Evolutionary conservation across 2,888 invertebrate genomes (phyloP), one percentile per base, ranked within the genome.

Genomic region (Temnothorax rugatulus): DNA sequence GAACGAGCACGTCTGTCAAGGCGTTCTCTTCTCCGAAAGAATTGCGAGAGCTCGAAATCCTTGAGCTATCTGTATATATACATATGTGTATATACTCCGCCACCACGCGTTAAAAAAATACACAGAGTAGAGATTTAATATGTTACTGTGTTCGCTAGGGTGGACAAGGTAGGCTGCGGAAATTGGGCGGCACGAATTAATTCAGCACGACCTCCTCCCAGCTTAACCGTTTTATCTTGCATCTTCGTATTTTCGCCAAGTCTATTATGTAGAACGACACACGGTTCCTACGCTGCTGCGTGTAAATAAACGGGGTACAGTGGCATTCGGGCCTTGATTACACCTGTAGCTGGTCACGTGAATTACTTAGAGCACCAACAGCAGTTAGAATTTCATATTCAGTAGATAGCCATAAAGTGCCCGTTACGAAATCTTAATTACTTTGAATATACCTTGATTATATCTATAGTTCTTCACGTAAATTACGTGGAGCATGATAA

Each of bases 321-420:
- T 84, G 85, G 86, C 83, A 88, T 61, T 90, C 89, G 91, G 92
- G 91, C 86, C 91, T 93, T 91, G 91, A 86, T 90, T 87, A 81
- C 86, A 88, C 85, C 75, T 82, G 81, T 64, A 82, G 83, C 69
- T 69, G 75, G 38, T 73, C 52, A 82, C 41, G 44, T 71, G 63
- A 82, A 69, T 77, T 69, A 69, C 44, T 4, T 44, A 77, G n/a
- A 41, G 52, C 76, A 68, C 68, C 77, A 29, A 77, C 29, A 69
- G 25, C 68, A 68, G 44, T 69, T 34, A 69, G 44, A 44, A 44
- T 69, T 69, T 77, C 21, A 69, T 38, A 41, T 73, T 41, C 18
- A 38, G 21, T 77, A 44, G 21, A 44, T 57, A 34, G 18, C 29
- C 69, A 57, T 57, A 57, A 77, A 69, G 38, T 41, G 69, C 29